Evolutionary conservation across 2,888 invertebrate genomes (phyloP), one percentile per base, ranked within the genome.

Genomic region (Cheilosia pagana): DNA sequence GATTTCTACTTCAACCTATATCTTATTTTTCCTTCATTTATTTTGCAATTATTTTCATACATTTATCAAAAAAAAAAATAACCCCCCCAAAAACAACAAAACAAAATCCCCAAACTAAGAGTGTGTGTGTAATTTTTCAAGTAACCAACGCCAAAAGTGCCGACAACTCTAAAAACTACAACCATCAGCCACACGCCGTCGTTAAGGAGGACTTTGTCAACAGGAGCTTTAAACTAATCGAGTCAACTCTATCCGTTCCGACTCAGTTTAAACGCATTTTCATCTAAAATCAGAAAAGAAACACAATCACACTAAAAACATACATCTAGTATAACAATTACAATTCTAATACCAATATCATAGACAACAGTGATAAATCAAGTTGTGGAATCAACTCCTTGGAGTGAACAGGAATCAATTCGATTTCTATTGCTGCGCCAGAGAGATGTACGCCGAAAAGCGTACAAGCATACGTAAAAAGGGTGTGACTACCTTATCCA

Each of bases 391-490:
- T 21, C 16, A 21, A 48, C 16, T 48, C 5, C 16, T 21, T 21
- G 10, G 16, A 50, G 19, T n/a, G 12, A 67, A 55, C 19, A 23
- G 21, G 10, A 59, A 14, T 23, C 8, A 31, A 19, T 14, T 25
- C 10, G 25, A 21, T 41, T 25, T 21, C 4, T 50, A 28, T 41
- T 71, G 62, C 39, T 72, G 14, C 16, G 48, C 55, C 62, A 78
- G 78, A 78, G 82, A 78, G 67, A 82, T 82, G 82, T 82, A 78
- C 72, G 82, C 72, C 72, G 82, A 82, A 74, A 82, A 78, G 72
- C 72, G 78, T 72, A 72, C 72, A 63, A 72, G 41, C 45, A 67
- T 82, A 74, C 78, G 78, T 72, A 82, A 72, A 63, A 78, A 78
- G 67, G 63, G 77, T 78, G 71, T 82, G 21, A 48, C 71, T 77